Base-by-base conservation (phyloP, 1,140 invertebrate species). In the Theocolax elegans region DNA sequence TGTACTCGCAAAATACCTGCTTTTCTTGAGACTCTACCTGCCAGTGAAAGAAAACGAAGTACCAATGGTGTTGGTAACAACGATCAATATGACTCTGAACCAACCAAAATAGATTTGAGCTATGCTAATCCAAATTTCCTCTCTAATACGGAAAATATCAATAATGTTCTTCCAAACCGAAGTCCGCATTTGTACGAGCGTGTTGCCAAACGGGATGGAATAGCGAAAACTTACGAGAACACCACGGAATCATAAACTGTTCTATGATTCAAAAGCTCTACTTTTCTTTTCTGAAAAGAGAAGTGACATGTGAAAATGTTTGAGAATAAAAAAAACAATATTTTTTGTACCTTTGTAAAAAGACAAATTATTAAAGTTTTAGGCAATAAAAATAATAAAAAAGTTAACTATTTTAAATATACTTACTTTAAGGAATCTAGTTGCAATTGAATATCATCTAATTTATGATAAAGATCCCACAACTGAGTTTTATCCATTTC, bases 391-490 rank as follows among this genome's bases (percentile, higher is more conserved):
- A n/a, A n/a, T n/a, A n/a, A n/a, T n/a, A n/a, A n/a, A n/a, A n/a
- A n/a, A n/a, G n/a, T n/a, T n/a, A n/a, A n/a, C n/a, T n/a, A n/a
- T n/a, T n/a, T n/a, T n/a, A n/a, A n/a, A n/a, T n/a, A n/a, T 40
- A 63, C 59, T 76, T 78, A 80, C 77, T 81, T 80, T n/a, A 85
- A 74, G 35, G 79, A 29, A 74, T 85, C 83, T 17, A 86, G 64
- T 35, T 84, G 78, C 9, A 58, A 60, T 54, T 85, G 83, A 67
- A 86, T 84, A 67, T 81, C 75, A 59, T 84, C 81, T 53, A 84
- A 72, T 59, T 77, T 78, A 10, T 80, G 23, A 72, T 82, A 80
- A 4, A 86, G 54, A 29, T 83, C 74, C 44, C 49, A 74, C 3
- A 86, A 71, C 40, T 78, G 72, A 21, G 74, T 60, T 74, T 79